A percentile compares a stretch with the other conserved stretches of the same genome.
These are phyloP conservation scores for Chrysogorgia sp. DNA, from an alignment of 92 coral and sea anemone species.

Conservation along the genomic window DNA sequence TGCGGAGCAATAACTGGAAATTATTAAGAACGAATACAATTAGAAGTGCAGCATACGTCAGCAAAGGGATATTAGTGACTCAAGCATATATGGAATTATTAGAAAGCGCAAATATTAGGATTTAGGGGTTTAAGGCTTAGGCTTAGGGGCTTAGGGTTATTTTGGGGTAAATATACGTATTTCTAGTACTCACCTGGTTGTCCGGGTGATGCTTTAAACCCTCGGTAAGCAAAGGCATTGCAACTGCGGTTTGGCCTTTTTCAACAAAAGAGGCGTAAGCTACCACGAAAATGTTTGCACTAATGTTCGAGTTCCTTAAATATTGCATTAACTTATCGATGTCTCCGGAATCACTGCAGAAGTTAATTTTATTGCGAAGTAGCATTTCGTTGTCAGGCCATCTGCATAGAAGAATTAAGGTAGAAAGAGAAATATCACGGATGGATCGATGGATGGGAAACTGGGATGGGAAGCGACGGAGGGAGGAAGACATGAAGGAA, in stretches of 20 bases:
- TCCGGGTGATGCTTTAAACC: conserved; percentile 73
- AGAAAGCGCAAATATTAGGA: too few relatives aligned
- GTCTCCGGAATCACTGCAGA: conserved; percentile 63
- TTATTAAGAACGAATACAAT: not conserved
- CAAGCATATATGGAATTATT: too few relatives aligned
- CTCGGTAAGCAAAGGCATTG: conserved; percentile 56
- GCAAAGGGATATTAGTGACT: too few relatives aligned
- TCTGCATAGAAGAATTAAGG: conserved; percentile 30
- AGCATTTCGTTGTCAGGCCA: conserved; percentile 82
- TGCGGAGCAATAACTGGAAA: conserved; percentile 67
- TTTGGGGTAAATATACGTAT: too few relatives aligned
- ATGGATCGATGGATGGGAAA: too few relatives aligned
- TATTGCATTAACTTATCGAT: conserved; percentile 55
- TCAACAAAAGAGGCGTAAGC: conserved; percentile 77
- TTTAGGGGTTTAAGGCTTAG: too few relatives aligned
- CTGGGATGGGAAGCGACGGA: too few relatives aligned
- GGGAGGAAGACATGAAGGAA: too few relatives aligned
- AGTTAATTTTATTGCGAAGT: conserved; percentile 64
- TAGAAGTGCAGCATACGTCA: too few relatives aligned
- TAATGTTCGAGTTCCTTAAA: conserved; percentile 69
- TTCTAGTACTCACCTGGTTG: conserved; percentile 60
- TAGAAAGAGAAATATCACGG: not conserved
- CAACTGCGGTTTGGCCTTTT: conserved; percentile 67
- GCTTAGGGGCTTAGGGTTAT: too few relatives aligned
- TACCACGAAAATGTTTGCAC: conserved; percentile 67